Evolutionary conservation across 1,140 invertebrate species (phyloP), one percentile per base, ranked within the genome.

Genomic region (Drosophila novamexicana): DNA sequence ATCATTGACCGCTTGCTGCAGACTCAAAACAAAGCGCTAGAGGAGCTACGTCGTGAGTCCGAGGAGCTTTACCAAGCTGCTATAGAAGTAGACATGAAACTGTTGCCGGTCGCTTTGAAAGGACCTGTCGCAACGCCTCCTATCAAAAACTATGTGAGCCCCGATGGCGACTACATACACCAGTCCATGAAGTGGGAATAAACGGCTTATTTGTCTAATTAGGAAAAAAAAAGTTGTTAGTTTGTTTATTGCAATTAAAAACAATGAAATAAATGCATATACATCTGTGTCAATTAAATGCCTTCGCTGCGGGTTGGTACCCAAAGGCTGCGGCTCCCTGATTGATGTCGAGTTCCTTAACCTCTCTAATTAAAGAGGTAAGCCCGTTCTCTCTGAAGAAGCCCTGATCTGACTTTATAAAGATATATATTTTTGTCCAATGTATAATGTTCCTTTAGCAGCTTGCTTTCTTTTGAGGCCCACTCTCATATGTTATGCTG

Each of bases 151-250:
- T 98, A 97, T 91, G 93, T 94, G 2, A 93, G 94, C 63, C 96
- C 96, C 0, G 97, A 98, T 93, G 97, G 97, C 18, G 96, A 97
- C 83, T 98, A 97, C 84, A 91, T 94, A n/a, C 96, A 98, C 88
- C 93, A 96, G 18, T 95, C 96, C 0, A 96, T 95, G 93, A 96
- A 96, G 90, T 98, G 96, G 96, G 94, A 95, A 53, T 93, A 80
- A 52, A 34, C 12, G 18, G 29, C 22, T 32, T n/a, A 34, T 40
- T 32, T 16, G 12, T 10, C 16, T 62, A 29, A 16, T 62, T 65
- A 62, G 45, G 18, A 18, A 56, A 52, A 65, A 39, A 72, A 65
- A 74, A 52, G 49, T 75, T 67, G 57, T 72, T 64, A 71, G 18
- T 58, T 77, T 76, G 67, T 76, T 78, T 40, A 54, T 54, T 54